These are phyloP conservation scores for Caiman crocodilus DNA, from an alignment of 2,797 vertebrate genomes.

Conservation along the genomic window DNA sequence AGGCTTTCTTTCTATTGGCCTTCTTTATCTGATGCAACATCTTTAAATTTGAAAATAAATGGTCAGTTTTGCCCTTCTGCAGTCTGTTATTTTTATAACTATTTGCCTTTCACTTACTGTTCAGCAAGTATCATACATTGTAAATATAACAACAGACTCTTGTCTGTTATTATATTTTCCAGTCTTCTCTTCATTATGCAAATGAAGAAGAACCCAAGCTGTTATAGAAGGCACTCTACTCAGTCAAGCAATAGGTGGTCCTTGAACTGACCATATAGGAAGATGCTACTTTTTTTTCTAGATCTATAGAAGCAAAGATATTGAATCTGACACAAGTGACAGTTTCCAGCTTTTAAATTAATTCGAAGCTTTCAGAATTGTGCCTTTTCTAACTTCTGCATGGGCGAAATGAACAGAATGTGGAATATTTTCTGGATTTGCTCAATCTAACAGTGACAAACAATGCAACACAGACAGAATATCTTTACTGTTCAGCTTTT, in stretches of 20 bases:
- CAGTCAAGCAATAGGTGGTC: background rate
- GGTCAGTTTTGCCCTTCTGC: background rate
- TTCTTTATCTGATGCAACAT: background rate
- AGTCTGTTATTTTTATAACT: background rate
- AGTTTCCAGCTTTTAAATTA: background rate
- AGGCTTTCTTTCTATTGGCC: background rate
- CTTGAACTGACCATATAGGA: background rate
- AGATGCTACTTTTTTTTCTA: background rate
- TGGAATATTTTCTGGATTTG: background rate
- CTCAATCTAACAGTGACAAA: background rate
- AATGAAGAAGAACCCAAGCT: background rate
- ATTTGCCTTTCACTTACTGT: too few relatives aligned
- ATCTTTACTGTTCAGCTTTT: background rate
- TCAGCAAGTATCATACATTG: background rate
- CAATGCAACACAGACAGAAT: background rate
- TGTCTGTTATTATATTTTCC: background rate
- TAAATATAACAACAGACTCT: background rate
- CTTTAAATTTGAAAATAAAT: background rate
- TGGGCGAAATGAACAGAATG: background rate
- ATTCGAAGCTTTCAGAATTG: background rate
- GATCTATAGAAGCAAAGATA: background rate
- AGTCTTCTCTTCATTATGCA: background rate
- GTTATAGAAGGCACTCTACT: background rate
- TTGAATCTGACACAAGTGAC: background rate
- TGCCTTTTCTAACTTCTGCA: background rate